A percentile compares a stretch with the other conserved stretches of the same genome.
Conservation (phyloP, 2,888 invertebrate species). For the Cheilosia scutellata region DNA sequence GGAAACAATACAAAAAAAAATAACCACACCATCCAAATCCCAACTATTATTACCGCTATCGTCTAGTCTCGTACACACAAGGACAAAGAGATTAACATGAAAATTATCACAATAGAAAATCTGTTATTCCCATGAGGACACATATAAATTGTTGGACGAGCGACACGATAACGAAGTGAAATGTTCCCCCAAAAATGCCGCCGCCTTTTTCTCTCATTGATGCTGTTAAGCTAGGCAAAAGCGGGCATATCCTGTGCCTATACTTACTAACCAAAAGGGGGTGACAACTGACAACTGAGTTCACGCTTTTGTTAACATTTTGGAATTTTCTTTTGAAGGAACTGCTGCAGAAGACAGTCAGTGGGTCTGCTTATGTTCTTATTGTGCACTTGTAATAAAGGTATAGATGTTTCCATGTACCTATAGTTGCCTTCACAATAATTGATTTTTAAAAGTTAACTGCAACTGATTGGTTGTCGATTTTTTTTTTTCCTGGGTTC, state of each 20-base stretch:
- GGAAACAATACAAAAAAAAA: conserved; percentile 9
- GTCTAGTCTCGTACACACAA: conserved; percentile 38
- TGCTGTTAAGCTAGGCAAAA: conserved; percentile 23
- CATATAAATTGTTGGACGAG: conserved; percentile 52
- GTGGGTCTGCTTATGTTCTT: not conserved
- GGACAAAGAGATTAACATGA: conserved; percentile 72
- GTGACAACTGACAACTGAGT: conserved; percentile 31
- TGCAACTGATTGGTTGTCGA: too few species aligned
- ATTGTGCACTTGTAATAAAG: too few species aligned
- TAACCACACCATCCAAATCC: conserved; percentile 11
- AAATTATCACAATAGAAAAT: conserved; percentile 74
- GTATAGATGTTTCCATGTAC: too few species aligned
- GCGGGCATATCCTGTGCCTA: conserved; percentile 34
- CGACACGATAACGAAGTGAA: conserved; percentile 43
- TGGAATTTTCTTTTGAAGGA: conserved; percentile 15
- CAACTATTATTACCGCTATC: conserved; percentile 47
- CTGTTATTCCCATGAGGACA: conserved; percentile 62
- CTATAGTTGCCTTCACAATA: too few species aligned
- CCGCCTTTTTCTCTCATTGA: conserved; percentile 22
- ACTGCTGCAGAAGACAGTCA: conserved; percentile 37
- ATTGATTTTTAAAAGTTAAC: too few species aligned
- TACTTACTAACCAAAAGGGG: not conserved
- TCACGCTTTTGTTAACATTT: conserved; percentile 11
- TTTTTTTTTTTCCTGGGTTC: too few species aligned
- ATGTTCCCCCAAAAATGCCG: conserved; percentile 8